phyloP scores from a whole-genome alignment of 2,888 invertebrate species.

The Scotopteryx bipunctaria region DNA sequence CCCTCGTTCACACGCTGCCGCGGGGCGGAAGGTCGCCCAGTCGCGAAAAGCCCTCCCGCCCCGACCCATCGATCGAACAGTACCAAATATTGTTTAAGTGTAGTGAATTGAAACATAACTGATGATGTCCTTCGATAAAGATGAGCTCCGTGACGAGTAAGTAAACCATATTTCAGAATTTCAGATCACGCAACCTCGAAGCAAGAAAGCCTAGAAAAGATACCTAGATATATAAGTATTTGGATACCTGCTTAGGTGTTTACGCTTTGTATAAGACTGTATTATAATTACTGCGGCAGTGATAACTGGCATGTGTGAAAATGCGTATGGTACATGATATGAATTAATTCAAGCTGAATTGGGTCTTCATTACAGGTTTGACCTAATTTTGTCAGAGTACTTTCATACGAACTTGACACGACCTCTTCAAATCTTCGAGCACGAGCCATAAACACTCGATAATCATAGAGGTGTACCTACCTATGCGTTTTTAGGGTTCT shows the following conservation, averaged over 20 bases:
- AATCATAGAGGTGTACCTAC: too few species aligned
- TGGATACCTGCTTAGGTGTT: constrained; percentile 18
- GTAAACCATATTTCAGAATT: constrained; percentile 60
- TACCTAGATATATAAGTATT: constrained; percentile 8
- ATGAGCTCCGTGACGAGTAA: constrained; percentile 89
- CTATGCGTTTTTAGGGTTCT: too few species aligned
- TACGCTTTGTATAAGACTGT: constrained; percentile 14
- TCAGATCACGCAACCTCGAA: too few species aligned
- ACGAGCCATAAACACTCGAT: background rate
- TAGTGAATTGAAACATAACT: constrained; percentile 49
- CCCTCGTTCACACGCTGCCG: constrained; percentile 53
- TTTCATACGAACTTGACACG: constrained; percentile 51
- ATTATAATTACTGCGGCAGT: constrained; percentile 16
- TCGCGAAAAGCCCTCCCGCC: constrained; percentile 60
- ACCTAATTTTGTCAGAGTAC: constrained; percentile 41
- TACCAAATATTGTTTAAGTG: constrained; percentile 33
- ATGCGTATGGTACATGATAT: constrained; percentile 2
- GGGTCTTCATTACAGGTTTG: constrained; percentile 27
- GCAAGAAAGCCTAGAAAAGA: too few species aligned
- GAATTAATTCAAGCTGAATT: background rate
- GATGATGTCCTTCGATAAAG: constrained; percentile 84
- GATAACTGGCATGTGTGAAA: constrained; percentile 2
- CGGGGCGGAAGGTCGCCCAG: constrained; percentile 61
- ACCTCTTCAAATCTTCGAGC: constrained; percentile 25
- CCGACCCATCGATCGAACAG: constrained; percentile 60